Conservation (phyloP, 2,888 invertebrate species). For the Aleiodes leptofemur region DNA sequence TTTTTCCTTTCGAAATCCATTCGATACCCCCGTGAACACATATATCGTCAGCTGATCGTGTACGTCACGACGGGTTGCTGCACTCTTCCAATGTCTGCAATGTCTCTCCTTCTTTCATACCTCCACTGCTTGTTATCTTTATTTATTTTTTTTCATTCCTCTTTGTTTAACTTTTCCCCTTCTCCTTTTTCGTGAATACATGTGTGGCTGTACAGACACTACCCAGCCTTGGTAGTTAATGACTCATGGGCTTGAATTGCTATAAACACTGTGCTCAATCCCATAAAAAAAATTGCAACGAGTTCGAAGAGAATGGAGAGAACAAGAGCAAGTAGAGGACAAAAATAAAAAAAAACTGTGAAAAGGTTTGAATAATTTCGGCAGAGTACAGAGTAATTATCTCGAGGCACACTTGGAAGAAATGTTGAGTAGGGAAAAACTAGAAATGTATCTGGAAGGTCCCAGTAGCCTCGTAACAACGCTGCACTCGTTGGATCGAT, state of each 20-base stretch:
- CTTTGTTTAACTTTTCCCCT: conserved; percentile 41
- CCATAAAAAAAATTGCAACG: conserved; percentile 58
- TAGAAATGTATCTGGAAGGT: conserved; percentile 1
- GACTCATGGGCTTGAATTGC: conserved; percentile 56
- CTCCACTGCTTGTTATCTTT: conserved; percentile 45
- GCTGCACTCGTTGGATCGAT: conserved; percentile 69
- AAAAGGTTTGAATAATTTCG: neutral
- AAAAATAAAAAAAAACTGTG: neutral
- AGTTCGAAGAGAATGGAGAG: conserved; percentile 53
- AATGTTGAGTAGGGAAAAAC: conserved; percentile 43
- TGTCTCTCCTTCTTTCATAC: conserved; percentile 35
- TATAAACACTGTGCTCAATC: conserved; percentile 46
- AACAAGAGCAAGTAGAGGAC: neutral
- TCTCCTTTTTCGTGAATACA: neutral
- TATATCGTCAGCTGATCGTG: conserved; percentile 42
- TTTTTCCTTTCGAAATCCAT: conserved; percentile 31
- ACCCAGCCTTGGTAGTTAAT: conserved; percentile 54
- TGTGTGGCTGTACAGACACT: conserved; percentile 36
- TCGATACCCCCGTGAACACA: neutral
- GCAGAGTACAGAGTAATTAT: neutral
- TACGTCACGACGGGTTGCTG: conserved; percentile 57
- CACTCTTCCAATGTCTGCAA: conserved; percentile 46
- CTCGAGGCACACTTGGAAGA: neutral
- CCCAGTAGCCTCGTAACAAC: conserved; percentile 58
- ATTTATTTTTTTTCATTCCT: conserved; percentile 41